phyloP scores from a whole-genome alignment of 2,797 vertebrate species.

The Gobio occitaniae region DNA sequence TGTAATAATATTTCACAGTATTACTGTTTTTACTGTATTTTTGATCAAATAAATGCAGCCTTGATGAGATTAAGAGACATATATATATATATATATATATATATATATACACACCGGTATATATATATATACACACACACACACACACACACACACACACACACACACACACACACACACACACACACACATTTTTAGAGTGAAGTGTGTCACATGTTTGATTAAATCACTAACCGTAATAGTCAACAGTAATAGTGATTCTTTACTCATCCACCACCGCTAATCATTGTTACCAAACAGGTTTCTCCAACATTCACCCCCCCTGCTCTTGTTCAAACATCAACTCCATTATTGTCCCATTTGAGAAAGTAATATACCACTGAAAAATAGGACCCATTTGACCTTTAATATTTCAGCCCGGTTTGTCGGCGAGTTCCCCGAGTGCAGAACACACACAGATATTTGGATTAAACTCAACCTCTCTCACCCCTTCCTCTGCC shows the following conservation, averaged over 20 bases:
- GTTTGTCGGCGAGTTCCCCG: neutral
- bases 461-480: slow-evolving; percentile 33
- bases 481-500: slow-evolving; percentile 80
- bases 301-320: neutral
- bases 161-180: too few species aligned
- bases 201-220: neutral
- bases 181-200: too few species aligned
- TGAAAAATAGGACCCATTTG: neutral
- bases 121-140: too few species aligned
- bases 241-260: too few species aligned
- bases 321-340: neutral
- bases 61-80: too few species aligned
- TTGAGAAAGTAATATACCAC: neutral
- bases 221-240: neutral
- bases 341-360: neutral
- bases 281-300: neutral
- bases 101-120: too few species aligned
- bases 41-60: too few species aligned
- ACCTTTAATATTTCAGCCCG: neutral
- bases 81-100: too few species aligned
- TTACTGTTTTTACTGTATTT: too few species aligned
- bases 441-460: neutral
- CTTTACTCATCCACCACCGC: neutral
- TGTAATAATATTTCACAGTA: too few species aligned
- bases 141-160: too few species aligned